Conservation (phyloP, 2,888 invertebrate genomes). For the Xestia ashworthii region DNA sequence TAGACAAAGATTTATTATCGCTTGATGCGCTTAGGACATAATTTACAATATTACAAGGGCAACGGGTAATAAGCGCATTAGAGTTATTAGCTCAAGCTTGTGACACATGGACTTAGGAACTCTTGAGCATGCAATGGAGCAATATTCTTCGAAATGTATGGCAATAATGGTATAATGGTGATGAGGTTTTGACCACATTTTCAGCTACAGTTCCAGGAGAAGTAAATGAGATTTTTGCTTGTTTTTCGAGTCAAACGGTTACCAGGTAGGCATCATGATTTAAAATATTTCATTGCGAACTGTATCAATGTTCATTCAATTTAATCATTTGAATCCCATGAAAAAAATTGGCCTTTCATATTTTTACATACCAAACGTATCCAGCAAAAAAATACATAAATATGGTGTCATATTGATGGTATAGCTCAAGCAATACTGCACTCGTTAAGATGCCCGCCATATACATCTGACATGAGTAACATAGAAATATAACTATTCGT, state of each 20-base stretch:
- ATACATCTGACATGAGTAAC: constrained; percentile 53
- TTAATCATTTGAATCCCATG: not conserved
- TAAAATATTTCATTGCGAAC: not conserved
- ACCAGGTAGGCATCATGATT: not conserved
- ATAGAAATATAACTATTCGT: constrained; percentile 74
- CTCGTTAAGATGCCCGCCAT: constrained; percentile 43
- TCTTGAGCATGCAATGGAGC: constrained; percentile 41
- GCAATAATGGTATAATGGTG: not conserved
- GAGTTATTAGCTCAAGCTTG: constrained; percentile 67
- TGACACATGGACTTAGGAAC: constrained; percentile 43
- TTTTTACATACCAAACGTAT: not conserved
- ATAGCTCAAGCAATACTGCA: constrained; percentile 16
- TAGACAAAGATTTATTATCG: constrained; percentile 61
- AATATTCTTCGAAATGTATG: not conserved
- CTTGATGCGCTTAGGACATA: constrained; percentile 56
- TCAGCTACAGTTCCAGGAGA: not conserved
- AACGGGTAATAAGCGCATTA: constrained; percentile 70
- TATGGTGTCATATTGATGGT: constrained; percentile 9
- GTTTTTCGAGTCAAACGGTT: not conserved
- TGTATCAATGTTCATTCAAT: constrained; percentile 5
- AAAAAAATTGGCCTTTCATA: not conserved
- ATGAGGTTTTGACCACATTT: not conserved
- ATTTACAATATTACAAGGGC: constrained; percentile 67
- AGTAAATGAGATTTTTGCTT: not conserved
- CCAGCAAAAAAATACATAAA: not conserved